Percentiles rank a stretch among this genome's conserved stretches.
Evolutionary conservation across 2,797 vertebrate species (phyloP).

Genomic region (Rallus crepitans): DNA sequence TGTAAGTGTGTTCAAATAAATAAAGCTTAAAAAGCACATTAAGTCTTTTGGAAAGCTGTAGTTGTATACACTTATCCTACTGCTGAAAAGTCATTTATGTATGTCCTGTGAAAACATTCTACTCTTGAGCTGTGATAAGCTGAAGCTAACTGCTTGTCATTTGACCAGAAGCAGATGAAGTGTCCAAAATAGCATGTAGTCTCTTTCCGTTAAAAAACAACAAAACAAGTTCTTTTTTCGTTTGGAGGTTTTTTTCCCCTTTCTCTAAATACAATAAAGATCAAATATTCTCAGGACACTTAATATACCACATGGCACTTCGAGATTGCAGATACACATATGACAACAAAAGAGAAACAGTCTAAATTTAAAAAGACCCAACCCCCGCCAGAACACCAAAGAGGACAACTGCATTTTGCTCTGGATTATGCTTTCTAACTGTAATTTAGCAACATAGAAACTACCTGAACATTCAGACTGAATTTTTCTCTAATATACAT

Average conservation of each 20-base stretch:
- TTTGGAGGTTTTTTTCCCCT: no score
- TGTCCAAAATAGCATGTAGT: background rate
- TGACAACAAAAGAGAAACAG: background rate
- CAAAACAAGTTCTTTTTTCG: background rate
- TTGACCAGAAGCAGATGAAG: slow-evolving; percentile 40
- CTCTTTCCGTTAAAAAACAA: slow-evolving; percentile 24
- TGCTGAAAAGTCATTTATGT: background rate
- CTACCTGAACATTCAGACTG: background rate
- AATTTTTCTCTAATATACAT: background rate
- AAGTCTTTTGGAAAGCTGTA: background rate
- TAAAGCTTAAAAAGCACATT: background rate
- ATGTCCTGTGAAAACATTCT: background rate
- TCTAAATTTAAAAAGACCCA: background rate
- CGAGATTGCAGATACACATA: background rate
- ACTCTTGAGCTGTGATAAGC: background rate
- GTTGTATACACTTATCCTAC: background rate
- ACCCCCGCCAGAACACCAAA: background rate
- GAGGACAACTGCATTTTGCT: background rate
- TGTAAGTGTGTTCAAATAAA: background rate
- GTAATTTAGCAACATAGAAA: background rate
- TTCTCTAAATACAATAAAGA: slow-evolving; percentile 14
- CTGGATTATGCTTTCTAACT: background rate
- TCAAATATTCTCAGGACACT: slow-evolving; percentile 36
- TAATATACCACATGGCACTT: slow-evolving; percentile 25
- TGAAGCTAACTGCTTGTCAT: slow-evolving; percentile 20